Conservation (phyloP, 2,888 invertebrate genomes). For the Lithophane socia region DNA sequence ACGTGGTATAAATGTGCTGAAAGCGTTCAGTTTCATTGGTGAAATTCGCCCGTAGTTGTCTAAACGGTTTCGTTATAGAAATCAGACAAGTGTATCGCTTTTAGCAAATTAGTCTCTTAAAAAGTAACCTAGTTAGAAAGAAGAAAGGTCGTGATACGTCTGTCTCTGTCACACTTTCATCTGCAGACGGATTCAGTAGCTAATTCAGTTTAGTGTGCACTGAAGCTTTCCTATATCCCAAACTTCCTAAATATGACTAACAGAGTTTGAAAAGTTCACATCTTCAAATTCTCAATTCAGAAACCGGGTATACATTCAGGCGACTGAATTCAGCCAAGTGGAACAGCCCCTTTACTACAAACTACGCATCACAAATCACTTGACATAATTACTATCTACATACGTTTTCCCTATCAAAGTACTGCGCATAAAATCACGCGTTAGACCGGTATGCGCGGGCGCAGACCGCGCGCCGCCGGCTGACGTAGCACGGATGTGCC, state of each 20-base stretch:
- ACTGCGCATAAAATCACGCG: slow-evolving; percentile 56
- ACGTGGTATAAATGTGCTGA: too few species aligned
- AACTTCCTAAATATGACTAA: too few species aligned
- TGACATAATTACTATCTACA: slow-evolving; percentile 51
- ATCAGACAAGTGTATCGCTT: neutral
- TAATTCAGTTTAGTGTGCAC: too few species aligned
- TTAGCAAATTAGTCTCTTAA: neutral
- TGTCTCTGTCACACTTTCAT: neutral
- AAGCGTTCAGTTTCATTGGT: too few species aligned
- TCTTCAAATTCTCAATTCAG: too few species aligned
- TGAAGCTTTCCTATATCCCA: neutral
- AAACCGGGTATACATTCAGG: neutral
- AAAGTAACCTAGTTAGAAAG: neutral
- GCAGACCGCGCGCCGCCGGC: slow-evolving; percentile 55
- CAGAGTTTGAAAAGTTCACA: too few species aligned
- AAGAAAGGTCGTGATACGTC: neutral
- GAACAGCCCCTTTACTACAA: slow-evolving; percentile 1
- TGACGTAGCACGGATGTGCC: slow-evolving; percentile 57
- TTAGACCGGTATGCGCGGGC: slow-evolving; percentile 50
- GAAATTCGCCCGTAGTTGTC: neutral
- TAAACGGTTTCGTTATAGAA: neutral
- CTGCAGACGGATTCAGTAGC: neutral
- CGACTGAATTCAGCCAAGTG: neutral
- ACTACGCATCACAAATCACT: slow-evolving; percentile 50
- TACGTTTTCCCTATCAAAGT: slow-evolving; percentile 55